phyloP scores from a whole-genome alignment of 1,140 invertebrate genomes.

The Bilobella aurantiaca region DNA sequence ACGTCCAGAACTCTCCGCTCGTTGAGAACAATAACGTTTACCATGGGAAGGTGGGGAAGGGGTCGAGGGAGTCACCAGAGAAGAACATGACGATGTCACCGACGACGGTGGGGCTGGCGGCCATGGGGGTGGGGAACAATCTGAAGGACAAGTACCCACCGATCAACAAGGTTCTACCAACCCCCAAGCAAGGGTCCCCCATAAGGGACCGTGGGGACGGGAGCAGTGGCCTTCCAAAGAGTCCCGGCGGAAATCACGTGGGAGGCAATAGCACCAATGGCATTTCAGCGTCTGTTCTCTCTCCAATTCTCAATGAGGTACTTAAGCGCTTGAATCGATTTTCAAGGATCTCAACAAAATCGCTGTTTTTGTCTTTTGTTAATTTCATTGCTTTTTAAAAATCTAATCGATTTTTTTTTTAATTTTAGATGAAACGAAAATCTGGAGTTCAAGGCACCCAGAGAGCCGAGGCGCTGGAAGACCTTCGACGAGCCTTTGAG shows the following conservation, averaged over 20 bases:
- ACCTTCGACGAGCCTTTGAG: slow-evolving; percentile 31
- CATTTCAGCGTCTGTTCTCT: slow-evolving; percentile 25
- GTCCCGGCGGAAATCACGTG: slow-evolving; percentile 4
- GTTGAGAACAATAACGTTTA: slow-evolving; percentile 15
- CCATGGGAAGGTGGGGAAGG: background rate
- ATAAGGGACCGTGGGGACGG: slow-evolving; percentile 2
- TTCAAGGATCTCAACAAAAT: slow-evolving; percentile 3
- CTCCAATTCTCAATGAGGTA: slow-evolving; percentile 33
- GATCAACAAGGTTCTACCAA: background rate
- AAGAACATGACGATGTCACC: slow-evolving; percentile 5
- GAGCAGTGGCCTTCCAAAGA: background rate
- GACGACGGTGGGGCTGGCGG: background rate
- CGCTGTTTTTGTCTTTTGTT: background rate
- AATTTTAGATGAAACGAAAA: slow-evolving; percentile 27
- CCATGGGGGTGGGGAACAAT: background rate
- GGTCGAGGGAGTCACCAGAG: slow-evolving; percentile 29
- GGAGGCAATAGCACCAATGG: slow-evolving; percentile 12
- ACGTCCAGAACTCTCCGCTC: slow-evolving; percentile 31
- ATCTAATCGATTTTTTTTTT: no score
- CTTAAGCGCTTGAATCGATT: background rate
- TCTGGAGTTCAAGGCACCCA: slow-evolving; percentile 27
- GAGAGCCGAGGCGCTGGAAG: slow-evolving; percentile 31
- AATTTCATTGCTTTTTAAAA: slow-evolving; percentile 7
- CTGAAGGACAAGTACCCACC: slow-evolving; percentile 15
- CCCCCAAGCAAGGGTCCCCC: slow-evolving; percentile 17